These are phyloP conservation scores for Hydriomena furcata DNA, from an alignment of 2,888 invertebrate species.

Conservation along the genomic window DNA sequence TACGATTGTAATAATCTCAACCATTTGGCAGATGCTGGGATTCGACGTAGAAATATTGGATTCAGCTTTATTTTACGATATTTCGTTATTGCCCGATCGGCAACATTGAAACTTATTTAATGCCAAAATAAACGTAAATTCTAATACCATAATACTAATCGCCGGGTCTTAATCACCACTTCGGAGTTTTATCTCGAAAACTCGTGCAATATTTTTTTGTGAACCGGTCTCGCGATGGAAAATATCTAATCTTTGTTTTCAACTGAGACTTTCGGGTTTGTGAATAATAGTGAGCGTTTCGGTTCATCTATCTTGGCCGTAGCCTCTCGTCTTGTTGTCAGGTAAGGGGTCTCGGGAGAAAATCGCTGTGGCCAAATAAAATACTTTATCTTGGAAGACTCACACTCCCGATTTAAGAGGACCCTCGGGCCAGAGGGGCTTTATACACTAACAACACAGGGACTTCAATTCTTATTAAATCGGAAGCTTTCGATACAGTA, in stretches of 20 bases:
- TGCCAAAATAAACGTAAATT: slow-evolving; percentile 18
- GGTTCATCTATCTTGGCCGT: slow-evolving; percentile 19
- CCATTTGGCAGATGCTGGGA: slow-evolving; percentile 28
- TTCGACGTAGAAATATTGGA: slow-evolving; percentile 26
- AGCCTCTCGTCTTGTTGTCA: slow-evolving; percentile 23
- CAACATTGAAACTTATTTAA: slow-evolving; percentile 22
- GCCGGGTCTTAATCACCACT: slow-evolving; percentile 16
- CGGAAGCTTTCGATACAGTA: slow-evolving; percentile 30
- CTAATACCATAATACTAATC: slow-evolving; percentile 17
- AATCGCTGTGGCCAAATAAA: slow-evolving; percentile 26
- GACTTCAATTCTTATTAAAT: slow-evolving; percentile 36
- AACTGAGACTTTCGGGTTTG: slow-evolving; percentile 12
- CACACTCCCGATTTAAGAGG: slow-evolving; percentile 29
- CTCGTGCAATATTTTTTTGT: slow-evolving; percentile 10
- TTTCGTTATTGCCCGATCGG: slow-evolving; percentile 21
- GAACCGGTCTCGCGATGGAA: slow-evolving; percentile 12
- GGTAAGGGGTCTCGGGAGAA: slow-evolving; percentile 31
- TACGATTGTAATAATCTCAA: slow-evolving; percentile 28
- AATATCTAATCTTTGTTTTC: slow-evolving; percentile 19
- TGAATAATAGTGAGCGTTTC: slow-evolving; percentile 18
- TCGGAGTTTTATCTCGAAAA: slow-evolving; percentile 18
- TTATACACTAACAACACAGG: slow-evolving; percentile 31
- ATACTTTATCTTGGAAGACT: slow-evolving; percentile 30
- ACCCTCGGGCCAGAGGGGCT: slow-evolving; percentile 32
- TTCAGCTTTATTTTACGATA: slow-evolving; percentile 23